Base-by-base conservation (phyloP, 2,888 invertebrate genomes). In the Elmis aenea region DNA sequence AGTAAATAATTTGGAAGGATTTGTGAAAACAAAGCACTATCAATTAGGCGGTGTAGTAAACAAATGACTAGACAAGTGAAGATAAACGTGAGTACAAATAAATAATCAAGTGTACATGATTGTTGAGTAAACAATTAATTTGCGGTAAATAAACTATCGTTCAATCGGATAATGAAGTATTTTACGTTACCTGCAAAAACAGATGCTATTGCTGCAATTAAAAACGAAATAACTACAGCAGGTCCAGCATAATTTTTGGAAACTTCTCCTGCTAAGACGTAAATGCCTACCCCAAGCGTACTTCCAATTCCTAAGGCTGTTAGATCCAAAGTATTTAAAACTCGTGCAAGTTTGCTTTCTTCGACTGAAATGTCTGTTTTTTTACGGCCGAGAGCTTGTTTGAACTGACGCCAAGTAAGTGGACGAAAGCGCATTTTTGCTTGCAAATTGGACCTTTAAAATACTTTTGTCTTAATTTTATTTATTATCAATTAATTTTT, bases 121-220 rank as follows among this genome's bases (percentile, higher is more conserved):
- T n/a, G n/a, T n/a, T n/a, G n/a, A n/a, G n/a, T n/a, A n/a, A n/a
- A n/a, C n/a, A n/a, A n/a, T n/a, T n/a, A n/a, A n/a, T n/a, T n/a
- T n/a, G n/a, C n/a, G n/a, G n/a, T n/a, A n/a, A n/a, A n/a, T n/a
- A n/a, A n/a, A n/a, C n/a, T n/a, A n/a, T n/a, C n/a, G n/a, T n/a
- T n/a, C n/a, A n/a, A n/a, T 18, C 18, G 18, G 18, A 5, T 18
- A 18, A 6, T n/a, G n/a, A n/a, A n/a, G n/a, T n/a, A n/a, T n/a
- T n/a, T n/a, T n/a, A n/a, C n/a, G 66, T 65, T 58, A 89, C 91
- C 91, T 55, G 92, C 90, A 62, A 92, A 83, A 30, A 90, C 77
- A 8, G 91, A 90, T n/a, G 91, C 91, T 3, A 93, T 66, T 0
- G 91, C 93, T 0, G 92, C 93, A 32, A 93, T 75, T n/a, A 91